A percentile compares a stretch with the other conserved stretches of the same genome.
phyloP scores from a whole-genome alignment of 2,797 vertebrate species.

The Acanthornis magna region DNA sequence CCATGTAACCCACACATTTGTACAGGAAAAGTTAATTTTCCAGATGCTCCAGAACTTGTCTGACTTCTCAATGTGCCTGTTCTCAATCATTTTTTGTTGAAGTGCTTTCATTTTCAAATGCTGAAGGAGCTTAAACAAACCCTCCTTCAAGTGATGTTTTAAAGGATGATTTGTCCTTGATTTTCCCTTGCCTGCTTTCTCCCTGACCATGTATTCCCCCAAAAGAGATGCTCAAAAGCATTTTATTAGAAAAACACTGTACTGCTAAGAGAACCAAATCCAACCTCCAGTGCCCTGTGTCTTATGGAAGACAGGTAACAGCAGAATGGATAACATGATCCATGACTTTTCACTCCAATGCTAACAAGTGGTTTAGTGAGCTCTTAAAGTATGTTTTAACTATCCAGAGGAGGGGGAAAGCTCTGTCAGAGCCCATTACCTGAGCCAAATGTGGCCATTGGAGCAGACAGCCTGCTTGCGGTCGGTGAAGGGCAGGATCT shows the following conservation, averaged over 20 bases:
- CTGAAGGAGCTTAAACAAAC: neutral
- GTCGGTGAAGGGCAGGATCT: slow-evolving; percentile 89
- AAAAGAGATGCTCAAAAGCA: neutral
- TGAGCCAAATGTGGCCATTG: slow-evolving; percentile 95
- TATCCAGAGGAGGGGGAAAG: neutral
- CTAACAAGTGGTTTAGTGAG: neutral
- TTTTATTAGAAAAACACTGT: neutral
- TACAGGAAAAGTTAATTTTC: neutral
- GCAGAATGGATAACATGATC: neutral
- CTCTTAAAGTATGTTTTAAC: neutral
- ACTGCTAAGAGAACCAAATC: neutral
- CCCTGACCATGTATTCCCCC: neutral
- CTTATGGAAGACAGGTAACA: neutral
- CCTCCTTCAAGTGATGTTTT: neutral
- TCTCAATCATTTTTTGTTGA: neutral
- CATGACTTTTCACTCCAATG: neutral
- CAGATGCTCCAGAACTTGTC: neutral
- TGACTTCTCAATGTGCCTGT: neutral
- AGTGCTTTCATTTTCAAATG: neutral
- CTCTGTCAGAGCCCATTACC: slow-evolving; percentile 71
- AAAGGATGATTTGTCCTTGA: neutral
- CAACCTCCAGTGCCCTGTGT: neutral
- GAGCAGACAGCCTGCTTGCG: slow-evolving; percentile 85
- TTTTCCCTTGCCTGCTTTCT: neutral
- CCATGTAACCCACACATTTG: fast-evolving